Evolutionary conservation across 1,140 invertebrate genomes (phyloP), one percentile per base, ranked within the genome.

Genomic region (Tribolium madens): DNA sequence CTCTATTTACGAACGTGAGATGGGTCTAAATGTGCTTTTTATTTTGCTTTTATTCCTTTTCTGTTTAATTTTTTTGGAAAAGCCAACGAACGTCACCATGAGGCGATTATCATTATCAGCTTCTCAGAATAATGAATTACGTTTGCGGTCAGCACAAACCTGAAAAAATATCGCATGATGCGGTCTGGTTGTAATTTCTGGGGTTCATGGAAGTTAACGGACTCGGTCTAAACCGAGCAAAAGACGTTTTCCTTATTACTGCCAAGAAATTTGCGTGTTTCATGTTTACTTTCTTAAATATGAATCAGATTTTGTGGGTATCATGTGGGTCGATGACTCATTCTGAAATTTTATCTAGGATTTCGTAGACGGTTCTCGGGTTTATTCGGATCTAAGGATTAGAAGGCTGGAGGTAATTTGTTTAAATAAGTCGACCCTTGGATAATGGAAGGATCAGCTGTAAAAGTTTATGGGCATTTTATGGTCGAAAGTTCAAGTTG

Each of bases 1-100:
- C 12, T 64, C 7, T 12, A 33, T 64, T 64, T 50, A 12, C 12
- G 6, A 50, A 50, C 57, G 57, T 21, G 52, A 57, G 57, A 10
- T 57, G 52, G 48, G 48, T 17, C 48, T 14, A 15, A 50, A 50
- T 50, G 48, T 50, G 48, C 48, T 26, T 53, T 53, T 53, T 53
- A 26, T 26, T 26, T 26, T 3, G 21, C 21, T 26, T 42, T 42
- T 42, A 42, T 42, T 42, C 36, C 3, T 9, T 42, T 9, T n/a
- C 9, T 9, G 36, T 10, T 3, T 42, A 9, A 42, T 4, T 42
- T 42, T 50, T 50, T 50, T 50, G 48, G 48, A 5, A 50, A 50
- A n/a, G n/a, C 36, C 36, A 42, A 1, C 7, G 2, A 42, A 42
- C 36, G 36, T 42, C 36, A 42, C n/a, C 36, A 7, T 42, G 9